Base-by-base conservation (phyloP, 2,797 vertebrate genomes). In the Tapera naevia region DNA sequence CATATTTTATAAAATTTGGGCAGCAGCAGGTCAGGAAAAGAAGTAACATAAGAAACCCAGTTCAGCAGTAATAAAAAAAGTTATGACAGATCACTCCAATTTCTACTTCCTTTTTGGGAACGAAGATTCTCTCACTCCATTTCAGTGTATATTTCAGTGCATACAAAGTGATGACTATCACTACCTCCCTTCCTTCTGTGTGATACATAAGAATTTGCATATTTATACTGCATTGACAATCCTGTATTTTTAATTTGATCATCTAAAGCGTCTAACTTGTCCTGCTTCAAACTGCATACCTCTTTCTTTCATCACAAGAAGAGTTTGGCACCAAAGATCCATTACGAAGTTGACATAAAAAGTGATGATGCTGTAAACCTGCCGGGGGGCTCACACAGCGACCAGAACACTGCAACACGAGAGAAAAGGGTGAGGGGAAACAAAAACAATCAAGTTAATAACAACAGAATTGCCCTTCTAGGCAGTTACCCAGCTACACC, bases 351-450 rank as follows among this genome's bases (percentile, higher is more conserved):
- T 96, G 98, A 93, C 99, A 99, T 7, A 86, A 33, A n/a, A 98
- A 91, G 8, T 94, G 98, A 23, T 35, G 97, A 93, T 93, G 98
- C 97, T 99, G 99, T 11, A 96, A 94, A 13, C 96, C 98, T 51
- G 94, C 33, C 35, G 95, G 76, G 5, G 8, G 97, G 30, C 97
- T 98, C n/a, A 89, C 66, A 94, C 99, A 99, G 61, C 48, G 98
- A 58, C 98, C 98, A 11, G 98, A 97, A 91, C 99, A 99, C 99
- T 99, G 95, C 18, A 94, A 91, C 66, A 37, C 5, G 65, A 69
- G 46, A 79, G 46, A 45, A 78, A 75, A 78, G 35, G 46, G 62
- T 19, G 24, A 79, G 50, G 46, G 46, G 28, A 83, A 86, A 70
- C 39, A 88, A 96, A 60, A 58, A 92, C 18, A 85, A 16, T 5